These are phyloP conservation scores for Drosophila longiperda DNA, from an alignment of 2,888 invertebrate species.

Conservation along the genomic window DNA sequence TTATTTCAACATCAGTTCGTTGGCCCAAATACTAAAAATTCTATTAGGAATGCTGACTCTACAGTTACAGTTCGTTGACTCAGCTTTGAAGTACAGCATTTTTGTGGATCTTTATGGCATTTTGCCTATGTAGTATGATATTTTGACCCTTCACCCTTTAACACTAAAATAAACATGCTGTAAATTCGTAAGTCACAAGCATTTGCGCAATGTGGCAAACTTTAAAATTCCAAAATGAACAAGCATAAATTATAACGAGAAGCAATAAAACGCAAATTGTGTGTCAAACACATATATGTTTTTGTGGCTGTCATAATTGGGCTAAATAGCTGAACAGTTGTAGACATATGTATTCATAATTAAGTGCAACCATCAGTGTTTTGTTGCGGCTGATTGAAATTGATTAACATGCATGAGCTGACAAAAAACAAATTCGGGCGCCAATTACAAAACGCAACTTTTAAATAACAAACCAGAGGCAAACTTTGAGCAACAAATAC, in stretches of 20 bases:
- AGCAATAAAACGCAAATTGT: constrained; percentile 34
- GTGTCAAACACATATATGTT: constrained; percentile 37
- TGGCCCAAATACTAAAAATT: constrained; percentile 12
- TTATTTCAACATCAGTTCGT: constrained; percentile 23
- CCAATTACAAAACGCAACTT: constrained; percentile 64
- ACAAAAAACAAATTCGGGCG: constrained; percentile 34
- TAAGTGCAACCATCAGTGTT: constrained; percentile 61
- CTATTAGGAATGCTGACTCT: constrained; percentile 20
- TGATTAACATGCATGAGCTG: constrained; percentile 69
- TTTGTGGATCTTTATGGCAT: constrained; percentile 12
- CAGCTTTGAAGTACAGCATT: constrained; percentile 1
- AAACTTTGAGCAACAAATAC: constrained; percentile 5
- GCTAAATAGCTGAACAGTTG: constrained; percentile 39
- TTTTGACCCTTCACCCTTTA: constrained; percentile 2
- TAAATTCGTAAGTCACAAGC: constrained; percentile 15
- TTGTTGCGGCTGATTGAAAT: constrained; percentile 59
- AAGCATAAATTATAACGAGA: constrained; percentile 41
- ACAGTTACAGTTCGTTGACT: constrained; percentile 54
- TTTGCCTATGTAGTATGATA: constrained; percentile 1
- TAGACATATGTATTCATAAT: constrained; percentile 42
- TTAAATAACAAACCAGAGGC: constrained; percentile 31
- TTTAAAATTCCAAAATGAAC: constrained; percentile 28
- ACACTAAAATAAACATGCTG: constrained; percentile 6
- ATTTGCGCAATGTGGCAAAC: constrained; percentile 51
- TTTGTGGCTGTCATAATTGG: constrained; percentile 55